These are phyloP conservation scores for Camelus dromedarius DNA, from an alignment of 2,113 vertebrate species.

Conservation along the genomic window DNA sequence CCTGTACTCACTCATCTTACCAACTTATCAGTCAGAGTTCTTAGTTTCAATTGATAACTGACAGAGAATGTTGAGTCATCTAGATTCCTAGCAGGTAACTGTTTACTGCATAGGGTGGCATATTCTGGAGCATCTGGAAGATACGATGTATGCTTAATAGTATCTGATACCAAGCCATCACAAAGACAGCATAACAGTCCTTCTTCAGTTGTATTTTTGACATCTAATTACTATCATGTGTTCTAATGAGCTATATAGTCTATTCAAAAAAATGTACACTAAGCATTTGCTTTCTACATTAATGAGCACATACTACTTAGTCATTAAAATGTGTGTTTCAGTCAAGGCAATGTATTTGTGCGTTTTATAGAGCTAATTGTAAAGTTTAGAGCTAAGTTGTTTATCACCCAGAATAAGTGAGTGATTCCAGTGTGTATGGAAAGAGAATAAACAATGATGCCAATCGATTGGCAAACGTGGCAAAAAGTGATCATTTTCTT, in stretches of 20 bases:
- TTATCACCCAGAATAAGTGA: slow-evolving; percentile 41
- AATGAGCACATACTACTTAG: neutral
- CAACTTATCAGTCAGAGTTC: neutral
- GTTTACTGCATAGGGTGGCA: neutral
- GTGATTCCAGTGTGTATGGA: neutral
- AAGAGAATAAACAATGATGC: neutral
- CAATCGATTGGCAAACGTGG: neutral
- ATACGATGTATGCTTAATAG: neutral
- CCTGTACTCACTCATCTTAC: neutral
- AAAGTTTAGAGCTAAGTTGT: slow-evolving; percentile 27
- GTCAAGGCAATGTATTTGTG: neutral
- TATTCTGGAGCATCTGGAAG: neutral
- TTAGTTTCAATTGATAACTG: neutral
- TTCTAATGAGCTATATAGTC: neutral
- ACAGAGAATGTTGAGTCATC: neutral
- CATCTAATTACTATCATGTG: neutral
- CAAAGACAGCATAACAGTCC: neutral
- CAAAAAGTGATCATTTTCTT: neutral
- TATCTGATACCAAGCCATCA: slow-evolving; percentile 3
- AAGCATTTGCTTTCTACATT: slow-evolving; percentile 11
- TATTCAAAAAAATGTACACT: neutral
- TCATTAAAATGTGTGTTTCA: slow-evolving; percentile 50
- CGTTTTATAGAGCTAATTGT: slow-evolving; percentile 36
- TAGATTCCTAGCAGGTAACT: neutral
- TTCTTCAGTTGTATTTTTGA: slow-evolving; percentile 6